These are phyloP conservation scores for Glaucopsyche alexis DNA, from an alignment of 2,888 invertebrate species.

Conservation along the genomic window DNA sequence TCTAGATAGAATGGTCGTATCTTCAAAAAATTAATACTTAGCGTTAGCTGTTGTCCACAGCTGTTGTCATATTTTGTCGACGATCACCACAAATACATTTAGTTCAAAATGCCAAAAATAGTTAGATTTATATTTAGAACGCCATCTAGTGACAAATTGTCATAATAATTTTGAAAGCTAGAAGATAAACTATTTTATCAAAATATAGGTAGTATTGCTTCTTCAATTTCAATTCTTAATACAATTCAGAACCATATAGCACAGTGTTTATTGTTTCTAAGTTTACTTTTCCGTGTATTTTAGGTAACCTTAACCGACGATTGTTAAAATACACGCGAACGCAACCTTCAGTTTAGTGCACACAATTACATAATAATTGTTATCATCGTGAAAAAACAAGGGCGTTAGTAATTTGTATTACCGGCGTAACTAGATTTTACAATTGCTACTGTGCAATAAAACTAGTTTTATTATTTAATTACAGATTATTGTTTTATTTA, in stretches of 20 bases:
- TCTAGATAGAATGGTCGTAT: too few relatives aligned
- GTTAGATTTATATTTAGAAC: background rate
- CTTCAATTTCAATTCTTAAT: background rate
- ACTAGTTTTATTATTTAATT: background rate
- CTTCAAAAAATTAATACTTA: too few relatives aligned
- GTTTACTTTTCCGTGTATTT: conserved; percentile 1
- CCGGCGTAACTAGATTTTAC: background rate
- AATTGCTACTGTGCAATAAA: background rate
- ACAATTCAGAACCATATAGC: background rate
- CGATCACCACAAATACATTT: too few relatives aligned
- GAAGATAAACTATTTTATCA: too few relatives aligned
- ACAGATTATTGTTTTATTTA: background rate
- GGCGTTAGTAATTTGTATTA: background rate
- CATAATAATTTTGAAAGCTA: background rate
- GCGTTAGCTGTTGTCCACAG: too few relatives aligned
- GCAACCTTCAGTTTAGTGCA: conserved; percentile 6
- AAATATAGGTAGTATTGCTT: too few relatives aligned
- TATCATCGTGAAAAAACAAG: conserved; percentile 6
- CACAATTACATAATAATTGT: conserved; percentile 12
- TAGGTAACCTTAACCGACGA: background rate
- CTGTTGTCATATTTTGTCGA: too few relatives aligned
- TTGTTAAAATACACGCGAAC: background rate
- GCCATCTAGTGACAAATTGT: background rate
- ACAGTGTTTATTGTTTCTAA: background rate
- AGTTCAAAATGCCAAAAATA: background rate